Percentiles rank a stretch among this genome's conserved stretches.
Conservation (phyloP, 2,797 vertebrate species). For the Sebastes glaucus region DNA sequence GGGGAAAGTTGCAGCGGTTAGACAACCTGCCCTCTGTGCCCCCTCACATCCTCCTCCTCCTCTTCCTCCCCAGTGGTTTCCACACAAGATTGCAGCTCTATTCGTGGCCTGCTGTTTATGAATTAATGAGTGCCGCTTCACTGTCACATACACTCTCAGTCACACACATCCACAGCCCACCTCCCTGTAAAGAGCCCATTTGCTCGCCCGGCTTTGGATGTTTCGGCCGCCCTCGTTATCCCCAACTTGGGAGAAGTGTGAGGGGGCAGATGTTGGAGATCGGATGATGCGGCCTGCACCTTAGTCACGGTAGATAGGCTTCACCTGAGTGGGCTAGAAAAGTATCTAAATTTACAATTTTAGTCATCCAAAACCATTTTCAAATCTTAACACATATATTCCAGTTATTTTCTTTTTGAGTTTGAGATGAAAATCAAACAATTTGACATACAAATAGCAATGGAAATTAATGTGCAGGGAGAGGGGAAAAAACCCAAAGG, state of each 20-base stretch:
- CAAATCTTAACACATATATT: neutral
- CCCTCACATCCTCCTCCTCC: conserved; percentile 16
- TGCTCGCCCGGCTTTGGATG: neutral
- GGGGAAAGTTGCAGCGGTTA: conserved; percentile 64
- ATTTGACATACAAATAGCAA: neutral
- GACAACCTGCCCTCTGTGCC: conserved; percentile 53
- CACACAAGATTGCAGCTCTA: conserved; percentile 58
- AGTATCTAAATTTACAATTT: neutral
- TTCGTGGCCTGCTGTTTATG: conserved; percentile 74
- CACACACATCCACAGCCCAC: conserved; percentile 32
- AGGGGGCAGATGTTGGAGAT: conserved; percentile 1
- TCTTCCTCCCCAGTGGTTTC: conserved; percentile 47
- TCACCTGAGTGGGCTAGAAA: neutral
- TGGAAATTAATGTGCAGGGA: neutral
- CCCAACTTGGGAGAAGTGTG: neutral
- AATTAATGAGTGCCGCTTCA: conserved; percentile 70
- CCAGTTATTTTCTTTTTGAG: neutral
- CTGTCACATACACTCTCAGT: conserved; percentile 58
- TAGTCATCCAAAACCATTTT: neutral
- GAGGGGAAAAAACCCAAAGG: neutral
- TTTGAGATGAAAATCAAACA: neutral
- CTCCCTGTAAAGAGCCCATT: conserved; percentile 21
- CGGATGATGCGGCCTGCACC: neutral
- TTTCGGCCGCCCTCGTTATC: neutral
- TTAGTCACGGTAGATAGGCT: neutral